These are phyloP conservation scores for Varanus komodoensis DNA, from an alignment of 2,113 vertebrate genomes.

Conservation along the genomic window DNA sequence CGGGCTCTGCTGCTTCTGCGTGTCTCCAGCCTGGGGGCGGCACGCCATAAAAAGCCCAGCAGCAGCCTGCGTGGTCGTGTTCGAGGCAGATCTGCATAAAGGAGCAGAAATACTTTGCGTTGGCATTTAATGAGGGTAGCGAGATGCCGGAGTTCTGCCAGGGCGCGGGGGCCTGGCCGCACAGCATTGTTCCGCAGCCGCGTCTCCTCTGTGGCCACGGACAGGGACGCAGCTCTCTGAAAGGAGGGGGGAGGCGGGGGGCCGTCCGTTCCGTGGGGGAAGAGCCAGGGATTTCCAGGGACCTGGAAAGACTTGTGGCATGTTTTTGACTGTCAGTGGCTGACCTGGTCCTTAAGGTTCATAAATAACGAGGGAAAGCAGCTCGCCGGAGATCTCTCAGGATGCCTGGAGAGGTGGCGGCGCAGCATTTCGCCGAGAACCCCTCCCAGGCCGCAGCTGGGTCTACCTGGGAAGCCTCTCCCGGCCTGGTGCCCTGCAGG, in stretches of 20 bases:
- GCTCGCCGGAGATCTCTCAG: not conserved
- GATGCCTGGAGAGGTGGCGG: no score
- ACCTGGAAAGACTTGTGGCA: not conserved
- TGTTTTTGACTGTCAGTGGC: not conserved
- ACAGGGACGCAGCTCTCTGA: not conserved
- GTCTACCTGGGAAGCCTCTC: no score
- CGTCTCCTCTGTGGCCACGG: not conserved
- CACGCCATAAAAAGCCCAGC: not conserved
- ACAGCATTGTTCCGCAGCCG: not conserved
- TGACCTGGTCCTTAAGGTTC: not conserved
- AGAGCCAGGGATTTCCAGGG: not conserved
- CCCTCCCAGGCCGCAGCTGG: no score
- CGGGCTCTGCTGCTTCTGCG: not conserved
- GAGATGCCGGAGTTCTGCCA: not conserved
- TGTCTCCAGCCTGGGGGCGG: not conserved
- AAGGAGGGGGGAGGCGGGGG: no score
- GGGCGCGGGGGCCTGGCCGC: not conserved
- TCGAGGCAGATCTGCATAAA: not conserved
- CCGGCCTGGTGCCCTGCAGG: no score
- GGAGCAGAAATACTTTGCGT: not conserved
- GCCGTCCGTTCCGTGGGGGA: not conserved
- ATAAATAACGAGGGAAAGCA: not conserved
- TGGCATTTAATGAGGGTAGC: not conserved
- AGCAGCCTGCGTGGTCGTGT: not conserved
- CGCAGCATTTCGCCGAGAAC: no score